A percentile compares a stretch with the other conserved stretches of the same genome.
These are phyloP conservation scores for Plutomurus gul DNA, from an alignment of 1,140 invertebrate species.

Conservation along the genomic window DNA sequence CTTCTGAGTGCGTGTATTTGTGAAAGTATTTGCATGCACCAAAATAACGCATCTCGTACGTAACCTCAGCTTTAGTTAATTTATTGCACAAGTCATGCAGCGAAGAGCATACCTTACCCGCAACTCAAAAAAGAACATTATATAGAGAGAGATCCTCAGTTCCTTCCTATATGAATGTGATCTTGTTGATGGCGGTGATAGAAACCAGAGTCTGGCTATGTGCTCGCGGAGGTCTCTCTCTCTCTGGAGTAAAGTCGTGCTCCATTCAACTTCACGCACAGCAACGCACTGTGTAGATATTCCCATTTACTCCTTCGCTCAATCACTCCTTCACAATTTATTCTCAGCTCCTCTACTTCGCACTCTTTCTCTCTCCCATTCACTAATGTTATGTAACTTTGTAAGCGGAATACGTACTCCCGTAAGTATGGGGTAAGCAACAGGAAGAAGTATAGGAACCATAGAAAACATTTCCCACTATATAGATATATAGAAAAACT, in stretches of 20 bases:
- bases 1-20: too few species aligned
- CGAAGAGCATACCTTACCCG: neutral
- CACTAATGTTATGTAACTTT: slow-evolving; percentile 12
- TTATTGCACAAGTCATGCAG: slow-evolving; percentile 23
- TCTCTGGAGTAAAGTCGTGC: neutral
- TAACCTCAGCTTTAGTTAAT: slow-evolving; percentile 21
- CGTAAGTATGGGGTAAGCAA: neutral
- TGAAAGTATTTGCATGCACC: too few species aligned
- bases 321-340: neutral
- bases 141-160: slow-evolving; percentile 9
- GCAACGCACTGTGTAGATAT: neutral
- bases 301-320: neutral
- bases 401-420: neutral
- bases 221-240: neutral
- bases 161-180: slow-evolving; percentile 10
- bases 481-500: too few species aligned
- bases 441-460: neutral
- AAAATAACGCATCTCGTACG: neutral
- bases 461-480: too few species aligned
- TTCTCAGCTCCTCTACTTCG: neutral
- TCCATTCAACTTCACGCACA: neutral
- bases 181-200: slow-evolving; percentile 19
- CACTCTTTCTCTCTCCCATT: neutral
- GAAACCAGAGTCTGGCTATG: slow-evolving; percentile 6
- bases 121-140: neutral